Conservation (phyloP, 2,888 invertebrate genomes). For the Drosophila rubida region DNA sequence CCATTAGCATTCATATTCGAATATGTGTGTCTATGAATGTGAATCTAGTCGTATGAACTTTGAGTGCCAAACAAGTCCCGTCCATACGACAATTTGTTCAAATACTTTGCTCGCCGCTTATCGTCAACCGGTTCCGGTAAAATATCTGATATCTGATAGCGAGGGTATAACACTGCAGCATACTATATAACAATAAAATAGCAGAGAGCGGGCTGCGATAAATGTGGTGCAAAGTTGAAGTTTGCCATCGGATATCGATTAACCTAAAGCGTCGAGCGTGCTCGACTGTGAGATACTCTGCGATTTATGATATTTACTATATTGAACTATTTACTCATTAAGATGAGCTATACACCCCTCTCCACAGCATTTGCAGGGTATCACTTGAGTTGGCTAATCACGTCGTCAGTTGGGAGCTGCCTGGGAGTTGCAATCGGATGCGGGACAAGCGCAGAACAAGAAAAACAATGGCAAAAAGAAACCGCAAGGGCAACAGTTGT, state of each 20-base stretch:
- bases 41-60: not conserved
- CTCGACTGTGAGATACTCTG: not conserved
- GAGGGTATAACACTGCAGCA: not conserved
- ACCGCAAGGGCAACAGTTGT: slow-evolving; percentile 21
- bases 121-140: slow-evolving; percentile 44
- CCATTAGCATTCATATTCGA: not conserved
- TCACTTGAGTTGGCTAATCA: slow-evolving; percentile 21
- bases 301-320: not conserved
- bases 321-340: too few relatives aligned
- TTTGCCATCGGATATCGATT: slow-evolving; percentile 36
- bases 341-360: too few relatives aligned
- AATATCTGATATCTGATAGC: not conserved
- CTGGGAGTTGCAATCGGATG: slow-evolving; percentile 34
- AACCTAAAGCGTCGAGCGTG: slow-evolving; percentile 5
- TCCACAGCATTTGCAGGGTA: not conserved
- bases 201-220: not conserved
- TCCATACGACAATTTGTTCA: not conserved
- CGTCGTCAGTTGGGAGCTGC: not conserved
- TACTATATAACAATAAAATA: slow-evolving; percentile 2
- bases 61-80: slow-evolving; percentile 16
- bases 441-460: slow-evolving; percentile 33
- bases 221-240: slow-evolving; percentile 13
- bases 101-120: slow-evolving; percentile 18
- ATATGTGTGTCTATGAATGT: slow-evolving; percentile 8
- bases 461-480: slow-evolving; percentile 12